Percentiles rank a stretch among this genome's conserved stretches.
Conservation (phyloP, 2,797 vertebrate species). For the Botia almorhae region DNA sequence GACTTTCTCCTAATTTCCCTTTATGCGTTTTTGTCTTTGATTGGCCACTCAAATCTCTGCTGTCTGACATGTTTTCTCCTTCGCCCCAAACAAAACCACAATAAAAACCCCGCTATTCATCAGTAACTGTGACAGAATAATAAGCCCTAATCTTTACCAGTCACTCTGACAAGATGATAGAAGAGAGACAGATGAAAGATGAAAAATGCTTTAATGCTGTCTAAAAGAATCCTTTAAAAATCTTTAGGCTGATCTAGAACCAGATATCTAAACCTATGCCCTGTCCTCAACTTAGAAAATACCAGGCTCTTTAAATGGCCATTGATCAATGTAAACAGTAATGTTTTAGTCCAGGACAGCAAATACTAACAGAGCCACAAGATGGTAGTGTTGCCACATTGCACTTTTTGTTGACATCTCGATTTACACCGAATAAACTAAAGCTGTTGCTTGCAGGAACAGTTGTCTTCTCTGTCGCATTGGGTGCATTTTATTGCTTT, state of each 20-base stretch:
- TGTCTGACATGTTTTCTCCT: background rate
- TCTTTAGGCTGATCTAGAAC: background rate
- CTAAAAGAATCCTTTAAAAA: background rate
- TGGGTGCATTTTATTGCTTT: slow-evolving; percentile 61
- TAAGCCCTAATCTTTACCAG: slow-evolving; percentile 27
- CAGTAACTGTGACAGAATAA: slow-evolving; percentile 26
- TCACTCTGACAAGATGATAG: slow-evolving; percentile 10
- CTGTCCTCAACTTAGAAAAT: background rate
- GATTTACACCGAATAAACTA: background rate
- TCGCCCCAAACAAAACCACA: background rate
- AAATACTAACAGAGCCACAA: slow-evolving; percentile 58
- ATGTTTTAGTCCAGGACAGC: background rate
- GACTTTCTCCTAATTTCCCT: slow-evolving; percentile 20
- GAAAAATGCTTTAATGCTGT: background rate
- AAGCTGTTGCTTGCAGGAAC: slow-evolving; percentile 24
- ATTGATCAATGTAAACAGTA: background rate
- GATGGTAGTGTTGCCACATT: slow-evolving; percentile 70
- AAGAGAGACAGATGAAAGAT: background rate
- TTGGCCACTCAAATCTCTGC: background rate
- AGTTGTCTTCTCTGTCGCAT: slow-evolving; percentile 46
- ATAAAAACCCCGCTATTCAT: slow-evolving; percentile 17
- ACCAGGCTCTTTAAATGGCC: background rate
- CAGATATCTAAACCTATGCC: background rate
- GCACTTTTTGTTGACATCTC: background rate
- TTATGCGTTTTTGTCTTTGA: slow-evolving; percentile 13